These are phyloP conservation scores for Tryphoninae sp. DNA, from an alignment of 2,888 invertebrate genomes.

Conservation along the genomic window DNA sequence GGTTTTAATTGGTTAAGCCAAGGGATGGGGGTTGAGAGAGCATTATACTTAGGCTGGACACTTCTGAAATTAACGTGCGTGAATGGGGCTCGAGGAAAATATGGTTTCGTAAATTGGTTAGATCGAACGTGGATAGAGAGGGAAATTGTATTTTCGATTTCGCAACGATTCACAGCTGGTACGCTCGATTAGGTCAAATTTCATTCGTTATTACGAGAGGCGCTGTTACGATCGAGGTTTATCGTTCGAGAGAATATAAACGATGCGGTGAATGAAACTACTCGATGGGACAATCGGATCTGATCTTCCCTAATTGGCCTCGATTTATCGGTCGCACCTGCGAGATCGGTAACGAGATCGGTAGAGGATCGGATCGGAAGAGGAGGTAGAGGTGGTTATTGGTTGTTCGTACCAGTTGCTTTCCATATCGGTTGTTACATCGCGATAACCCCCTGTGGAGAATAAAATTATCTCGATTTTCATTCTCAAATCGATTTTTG, in stretches of 20 bases:
- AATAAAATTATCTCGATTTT: too few relatives aligned
- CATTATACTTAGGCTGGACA: background rate
- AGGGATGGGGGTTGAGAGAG: background rate
- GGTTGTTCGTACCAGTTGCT: too few relatives aligned
- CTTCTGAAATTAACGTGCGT: constrained; percentile 19
- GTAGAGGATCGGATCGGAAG: background rate
- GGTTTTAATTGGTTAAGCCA: background rate
- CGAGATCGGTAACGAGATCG: background rate
- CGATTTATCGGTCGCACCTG: constrained; percentile 26
- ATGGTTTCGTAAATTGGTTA: constrained; percentile 5
- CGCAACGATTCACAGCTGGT: constrained; percentile 18
- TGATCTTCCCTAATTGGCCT: constrained; percentile 35
- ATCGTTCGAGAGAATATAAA: constrained; percentile 16
- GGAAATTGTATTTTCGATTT: constrained; percentile 30
- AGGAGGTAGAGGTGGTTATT: background rate
- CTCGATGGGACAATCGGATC: constrained; percentile 26
- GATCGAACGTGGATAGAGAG: constrained; percentile 20
- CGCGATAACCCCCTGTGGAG: too few relatives aligned
- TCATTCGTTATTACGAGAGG: background rate
- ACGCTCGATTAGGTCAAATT: constrained; percentile 39
- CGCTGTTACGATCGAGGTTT: background rate
- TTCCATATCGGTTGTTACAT: too few relatives aligned
- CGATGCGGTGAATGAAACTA: constrained; percentile 4
- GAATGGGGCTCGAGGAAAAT: background rate
- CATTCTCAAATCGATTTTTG: too few relatives aligned